Conservation (phyloP, 2,797 vertebrate species). For the Aselliscus stoliczkanus region DNA sequence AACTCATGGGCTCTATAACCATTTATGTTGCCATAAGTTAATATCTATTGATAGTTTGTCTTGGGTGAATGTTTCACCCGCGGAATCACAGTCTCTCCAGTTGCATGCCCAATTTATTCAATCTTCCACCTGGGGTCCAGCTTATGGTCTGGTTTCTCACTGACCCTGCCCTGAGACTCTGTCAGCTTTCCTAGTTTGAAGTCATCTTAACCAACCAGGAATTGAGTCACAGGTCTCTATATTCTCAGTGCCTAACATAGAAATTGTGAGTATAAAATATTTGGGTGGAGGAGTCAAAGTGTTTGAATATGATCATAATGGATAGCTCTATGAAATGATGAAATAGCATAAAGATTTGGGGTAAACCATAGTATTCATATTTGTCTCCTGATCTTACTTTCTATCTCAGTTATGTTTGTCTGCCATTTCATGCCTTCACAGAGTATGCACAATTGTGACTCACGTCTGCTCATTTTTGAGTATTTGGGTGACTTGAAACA, state of each 20-base stretch:
- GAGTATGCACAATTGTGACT: neutral
- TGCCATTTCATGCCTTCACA: neutral
- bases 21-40: accelerated
- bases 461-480: neutral
- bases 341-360: neutral
- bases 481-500: neutral
- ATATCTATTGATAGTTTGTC: neutral
- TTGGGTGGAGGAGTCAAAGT: neutral
- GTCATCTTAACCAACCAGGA: neutral
- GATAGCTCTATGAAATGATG: neutral
- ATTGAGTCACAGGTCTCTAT: neutral
- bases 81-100: neutral
- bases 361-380: neutral
- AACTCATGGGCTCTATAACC: accelerated
- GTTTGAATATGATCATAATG: neutral
- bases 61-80: neutral
- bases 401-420: neutral
- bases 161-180: neutral
- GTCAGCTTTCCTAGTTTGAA: neutral
- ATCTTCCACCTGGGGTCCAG: neutral
- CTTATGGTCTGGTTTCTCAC: neutral
- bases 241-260: no score
- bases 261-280: neutral
- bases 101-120: accelerated
- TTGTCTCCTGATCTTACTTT: neutral